phyloP scores from a whole-genome alignment of 2,888 invertebrate species.

The Aspidapion aeneum region DNA sequence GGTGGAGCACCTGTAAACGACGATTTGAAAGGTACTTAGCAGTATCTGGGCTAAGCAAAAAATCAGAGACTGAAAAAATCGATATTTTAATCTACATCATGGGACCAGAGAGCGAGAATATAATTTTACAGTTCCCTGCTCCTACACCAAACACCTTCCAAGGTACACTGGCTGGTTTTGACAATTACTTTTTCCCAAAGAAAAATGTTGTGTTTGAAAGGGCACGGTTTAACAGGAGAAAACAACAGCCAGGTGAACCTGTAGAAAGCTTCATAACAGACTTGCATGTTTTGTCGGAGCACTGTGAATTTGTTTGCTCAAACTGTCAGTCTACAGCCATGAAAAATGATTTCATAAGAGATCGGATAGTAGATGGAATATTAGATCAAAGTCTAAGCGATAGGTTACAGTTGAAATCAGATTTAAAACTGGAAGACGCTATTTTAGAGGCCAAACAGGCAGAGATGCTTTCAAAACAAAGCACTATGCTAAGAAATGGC shows the following conservation, averaged over 20 bases:
- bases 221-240: neutral
- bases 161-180: too few relatives aligned
- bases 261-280: neutral
- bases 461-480: constrained; percentile 2
- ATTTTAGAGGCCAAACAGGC: neutral
- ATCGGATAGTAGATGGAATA: neutral
- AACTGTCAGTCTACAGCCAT: neutral
- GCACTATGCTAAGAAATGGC: neutral
- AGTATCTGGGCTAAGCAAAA: neutral
- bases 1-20: neutral
- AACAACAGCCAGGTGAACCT: neutral
- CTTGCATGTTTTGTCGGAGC: constrained; percentile 1
- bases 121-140: too few relatives aligned
- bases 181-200: too few relatives aligned
- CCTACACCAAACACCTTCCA: too few relatives aligned
- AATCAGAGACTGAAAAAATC: too few relatives aligned
- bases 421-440: neutral
- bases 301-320: neutral
- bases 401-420: constrained; percentile 5
- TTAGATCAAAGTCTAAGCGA: constrained; percentile 2
- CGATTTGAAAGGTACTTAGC: constrained; percentile 2
- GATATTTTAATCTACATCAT: too few relatives aligned
- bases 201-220: constrained; percentile 1
- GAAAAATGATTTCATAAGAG: constrained; percentile 1
- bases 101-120: neutral